These are phyloP conservation scores for Camelus bactrianus DNA, from an alignment of 2,113 vertebrate genomes.

Conservation along the genomic window DNA sequence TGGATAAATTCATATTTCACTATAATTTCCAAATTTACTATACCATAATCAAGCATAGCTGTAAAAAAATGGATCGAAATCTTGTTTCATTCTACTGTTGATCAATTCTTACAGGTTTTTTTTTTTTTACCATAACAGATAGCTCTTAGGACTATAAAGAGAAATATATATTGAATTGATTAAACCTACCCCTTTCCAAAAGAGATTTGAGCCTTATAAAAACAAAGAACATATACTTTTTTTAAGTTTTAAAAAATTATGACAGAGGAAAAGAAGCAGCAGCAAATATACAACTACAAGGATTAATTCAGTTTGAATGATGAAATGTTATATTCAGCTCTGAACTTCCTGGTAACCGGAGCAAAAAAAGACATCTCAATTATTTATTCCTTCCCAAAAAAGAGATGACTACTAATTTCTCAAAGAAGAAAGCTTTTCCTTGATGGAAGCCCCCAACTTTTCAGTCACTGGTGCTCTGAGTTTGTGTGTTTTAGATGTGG, in stretches of 20 bases:
- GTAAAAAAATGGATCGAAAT: neutral
- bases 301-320: neutral
- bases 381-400: neutral
- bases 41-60: neutral
- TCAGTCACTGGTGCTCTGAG: neutral
- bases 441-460: neutral
- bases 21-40: neutral
- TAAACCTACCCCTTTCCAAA: slow-evolving; percentile 12
- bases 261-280: neutral
- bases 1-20: neutral
- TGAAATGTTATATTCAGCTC: neutral
- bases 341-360: neutral
- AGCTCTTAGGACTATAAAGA: slow-evolving; percentile 2
- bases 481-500: neutral
- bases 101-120: neutral
- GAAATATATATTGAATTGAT: neutral
- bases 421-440: neutral
- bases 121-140: neutral
- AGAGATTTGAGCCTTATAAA: slow-evolving; percentile 4
- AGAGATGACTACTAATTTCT: neutral
- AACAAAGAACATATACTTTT: neutral
- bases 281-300: neutral
- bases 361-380: neutral
- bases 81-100: neutral
- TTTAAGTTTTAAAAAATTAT: neutral